Percentiles rank a stretch among this genome's conserved stretches.
phyloP scores from a whole-genome alignment of 2,888 invertebrate species.

The Mesochorus sp. region DNA sequence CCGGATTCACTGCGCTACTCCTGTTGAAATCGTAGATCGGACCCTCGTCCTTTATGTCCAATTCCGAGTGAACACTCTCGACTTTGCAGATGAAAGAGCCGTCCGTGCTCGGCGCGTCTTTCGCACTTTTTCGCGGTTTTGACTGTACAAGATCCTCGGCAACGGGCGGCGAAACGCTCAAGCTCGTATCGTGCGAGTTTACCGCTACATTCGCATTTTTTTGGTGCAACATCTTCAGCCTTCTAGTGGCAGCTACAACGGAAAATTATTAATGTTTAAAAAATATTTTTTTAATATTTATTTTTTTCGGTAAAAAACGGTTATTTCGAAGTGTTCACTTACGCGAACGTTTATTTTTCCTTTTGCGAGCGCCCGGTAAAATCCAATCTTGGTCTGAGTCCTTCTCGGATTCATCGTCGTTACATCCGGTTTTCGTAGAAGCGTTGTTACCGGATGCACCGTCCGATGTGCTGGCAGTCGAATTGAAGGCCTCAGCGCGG shows the following conservation, averaged over 20 bases:
- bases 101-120: slow-evolving; percentile 14
- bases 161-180: slow-evolving; percentile 32
- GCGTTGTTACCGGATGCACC: slow-evolving; percentile 68
- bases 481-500: slow-evolving; percentile 72
- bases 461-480: slow-evolving; percentile 71
- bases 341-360: slow-evolving; percentile 78
- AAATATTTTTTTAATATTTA: neutral
- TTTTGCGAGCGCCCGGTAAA: slow-evolving; percentile 78
- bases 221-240: slow-evolving; percentile 26
- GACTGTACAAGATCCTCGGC: neutral
- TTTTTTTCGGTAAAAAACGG: no score
- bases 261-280: neutral
- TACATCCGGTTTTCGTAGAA: slow-evolving; percentile 67
- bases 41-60: slow-evolving; percentile 78
- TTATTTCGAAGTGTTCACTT: slow-evolving; percentile 47
- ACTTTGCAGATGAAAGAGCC: slow-evolving; percentile 61
- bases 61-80: slow-evolving; percentile 76
- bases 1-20: neutral
- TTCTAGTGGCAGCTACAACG: slow-evolving; percentile 33
- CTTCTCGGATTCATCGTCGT: slow-evolving; percentile 70
- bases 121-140: neutral
- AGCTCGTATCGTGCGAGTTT: slow-evolving; percentile 41
- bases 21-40: slow-evolving; percentile 70
- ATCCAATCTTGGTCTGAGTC: slow-evolving; percentile 81
- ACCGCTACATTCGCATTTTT: slow-evolving; percentile 6